Evolutionary conservation across 2,797 vertebrate species (phyloP).

Genomic region (Thripadectes ignobilis): DNA sequence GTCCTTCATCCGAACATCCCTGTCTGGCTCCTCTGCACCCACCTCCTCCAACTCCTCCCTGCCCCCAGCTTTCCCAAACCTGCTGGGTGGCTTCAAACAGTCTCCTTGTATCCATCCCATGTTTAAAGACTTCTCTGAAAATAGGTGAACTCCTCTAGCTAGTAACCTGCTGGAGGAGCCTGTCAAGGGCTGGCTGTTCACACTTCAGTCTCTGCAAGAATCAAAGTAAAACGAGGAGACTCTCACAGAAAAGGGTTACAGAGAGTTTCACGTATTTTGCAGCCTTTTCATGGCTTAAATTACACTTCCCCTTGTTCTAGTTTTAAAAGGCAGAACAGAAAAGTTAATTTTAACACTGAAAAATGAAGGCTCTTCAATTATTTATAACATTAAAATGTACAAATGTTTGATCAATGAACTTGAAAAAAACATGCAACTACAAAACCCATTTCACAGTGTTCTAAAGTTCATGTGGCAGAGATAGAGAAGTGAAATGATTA

Average conservation of each 20-base stretch:
- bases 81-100: constrained; percentile 64
- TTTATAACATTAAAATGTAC: constrained; percentile 77
- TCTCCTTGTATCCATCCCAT: constrained; percentile 44
- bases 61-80: constrained; percentile 31
- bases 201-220: constrained; percentile 60
- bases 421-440: constrained; percentile 72
- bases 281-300: constrained; percentile 72
- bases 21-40: not conserved
- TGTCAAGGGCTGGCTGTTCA: constrained; percentile 56
- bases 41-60: constrained; percentile 43
- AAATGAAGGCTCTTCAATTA: constrained; percentile 75
- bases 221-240: constrained; percentile 63
- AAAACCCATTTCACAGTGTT: constrained; percentile 71
- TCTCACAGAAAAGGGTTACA: constrained; percentile 62
- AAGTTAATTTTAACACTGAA: constrained; percentile 73
- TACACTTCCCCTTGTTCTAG: constrained; percentile 70
- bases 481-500: constrained; percentile 71
- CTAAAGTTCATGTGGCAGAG: constrained; percentile 72
- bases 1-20: constrained; percentile 46
- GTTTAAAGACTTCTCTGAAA: constrained; percentile 63
- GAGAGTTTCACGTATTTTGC: constrained; percentile 61
- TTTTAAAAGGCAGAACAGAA: constrained; percentile 75
- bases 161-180: constrained; percentile 58
- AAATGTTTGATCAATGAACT: constrained; percentile 77
- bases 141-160: constrained; percentile 65